Base-by-base conservation (phyloP, 2,113 vertebrate species). In the Alces alces region DNA sequence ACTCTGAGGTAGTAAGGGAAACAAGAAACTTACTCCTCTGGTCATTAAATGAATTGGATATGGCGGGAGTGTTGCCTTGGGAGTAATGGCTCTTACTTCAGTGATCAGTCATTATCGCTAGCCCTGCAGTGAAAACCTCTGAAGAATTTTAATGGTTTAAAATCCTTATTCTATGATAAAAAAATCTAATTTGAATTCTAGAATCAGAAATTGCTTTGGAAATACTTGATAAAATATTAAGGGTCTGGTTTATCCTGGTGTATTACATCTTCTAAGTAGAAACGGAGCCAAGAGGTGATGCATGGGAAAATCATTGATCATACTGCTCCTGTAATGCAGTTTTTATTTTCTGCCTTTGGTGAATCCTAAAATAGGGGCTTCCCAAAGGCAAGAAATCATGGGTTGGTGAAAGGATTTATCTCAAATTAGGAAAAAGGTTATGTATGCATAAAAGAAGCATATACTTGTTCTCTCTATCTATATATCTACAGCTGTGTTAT, bases 61-160 rank as follows among this genome's bases (percentile, higher is more conserved):
- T 91, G 70, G 43, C 2, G 17, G 30, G 36, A 43, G 16, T 25
- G 14, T 82, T 82, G 83, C 88, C 82, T 94, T 30, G n/a, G 43
- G 52, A 60, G 28, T 58, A 61, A 60, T 19, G 47, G 33, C 54
- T 58, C 15, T 91, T 70, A 7, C 23, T 82, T 82, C 88, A 52
- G 2, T 30, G n/a, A 86, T 43, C 28, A 80, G 43, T 61, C n/a
- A 82, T 73, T 86, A 73, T 91, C 5, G 73, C 52, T 43, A 91
- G 21, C 50, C 82, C 82, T 91, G 52, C 43, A 61, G 54, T 82
- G 30, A n/a, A 70, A 86, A 16, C 43, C 82, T 82, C 43, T 30
- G 27, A 91, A 70, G 60, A 91, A 91, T 73, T 82, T 70, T 86
- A 94, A 87, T 87, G 52, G 64, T 82, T 66, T 54, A 82, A 96